Evolutionary conservation across 2,113 vertebrate species (phyloP).

Genomic region (Paralichthys olivaceus): DNA sequence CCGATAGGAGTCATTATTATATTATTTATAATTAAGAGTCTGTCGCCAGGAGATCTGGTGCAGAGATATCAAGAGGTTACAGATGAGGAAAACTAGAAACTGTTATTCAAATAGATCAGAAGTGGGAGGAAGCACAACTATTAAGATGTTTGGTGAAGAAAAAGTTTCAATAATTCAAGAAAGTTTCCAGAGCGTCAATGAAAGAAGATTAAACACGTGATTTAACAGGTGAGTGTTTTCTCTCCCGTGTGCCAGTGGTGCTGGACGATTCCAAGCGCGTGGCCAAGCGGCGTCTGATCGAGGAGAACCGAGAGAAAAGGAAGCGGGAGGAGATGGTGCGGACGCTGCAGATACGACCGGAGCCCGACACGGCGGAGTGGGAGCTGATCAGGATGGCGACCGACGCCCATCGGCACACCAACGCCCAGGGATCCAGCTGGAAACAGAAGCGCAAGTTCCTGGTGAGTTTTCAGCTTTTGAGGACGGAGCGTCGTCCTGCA

Average conservation of each 20-base stretch:
- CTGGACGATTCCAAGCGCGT: slow-evolving; percentile 95
- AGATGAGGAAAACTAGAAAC: no score
- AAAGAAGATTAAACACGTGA: no score
- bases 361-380: slow-evolving; percentile 92
- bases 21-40: no score
- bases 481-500: no score
- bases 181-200: no score
- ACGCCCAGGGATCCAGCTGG: slow-evolving; percentile 97
- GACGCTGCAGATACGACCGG: slow-evolving; percentile 90
- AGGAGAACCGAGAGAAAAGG: slow-evolving; percentile 94
- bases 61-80: no score
- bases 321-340: slow-evolving; percentile 95
- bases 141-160: no score
- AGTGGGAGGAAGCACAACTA: no score
- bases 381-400: slow-evolving; percentile 94
- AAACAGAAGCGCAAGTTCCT: slow-evolving; percentile 99
- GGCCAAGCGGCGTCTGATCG: slow-evolving; percentile 96
- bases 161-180: no score
- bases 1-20: neutral
- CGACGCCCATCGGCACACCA: slow-evolving; percentile 95
- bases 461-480: slow-evolving; percentile 73
- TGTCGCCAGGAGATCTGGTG: no score
- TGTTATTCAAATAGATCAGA: no score
- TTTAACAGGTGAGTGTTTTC: no score
- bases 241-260: slow-evolving; percentile 86